A percentile compares a stretch with the other conserved stretches of the same genome.
These are phyloP conservation scores for Branchipolynoe longqiensis DNA, from an alignment of 2,888 invertebrate species.

Conservation along the genomic window DNA sequence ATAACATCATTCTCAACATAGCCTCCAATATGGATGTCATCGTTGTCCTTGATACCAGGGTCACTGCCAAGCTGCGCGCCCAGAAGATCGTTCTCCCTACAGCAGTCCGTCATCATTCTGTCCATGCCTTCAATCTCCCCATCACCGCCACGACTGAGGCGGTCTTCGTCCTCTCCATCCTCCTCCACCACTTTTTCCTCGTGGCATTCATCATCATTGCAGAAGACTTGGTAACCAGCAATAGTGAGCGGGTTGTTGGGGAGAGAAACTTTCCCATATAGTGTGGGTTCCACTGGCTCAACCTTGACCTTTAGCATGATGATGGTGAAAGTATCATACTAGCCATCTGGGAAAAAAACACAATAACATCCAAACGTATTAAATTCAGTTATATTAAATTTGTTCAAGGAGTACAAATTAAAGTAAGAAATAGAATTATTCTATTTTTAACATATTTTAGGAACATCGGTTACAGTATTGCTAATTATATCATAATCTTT, in stretches of 20 bases:
- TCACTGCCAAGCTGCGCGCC: background rate
- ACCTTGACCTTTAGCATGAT: conserved; percentile 49
- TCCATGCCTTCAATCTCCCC: conserved; percentile 20
- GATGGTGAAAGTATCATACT: conserved; percentile 19
- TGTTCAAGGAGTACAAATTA: no score
- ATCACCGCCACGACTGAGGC: background rate
- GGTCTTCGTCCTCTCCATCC: background rate
- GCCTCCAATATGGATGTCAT: background rate
- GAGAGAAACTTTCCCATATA: conserved; percentile 47
- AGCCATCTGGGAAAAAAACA: conserved; percentile 4
- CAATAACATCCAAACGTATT: no score
- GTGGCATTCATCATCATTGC: conserved; percentile 16
- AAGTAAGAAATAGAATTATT: no score
- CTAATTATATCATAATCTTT: no score
- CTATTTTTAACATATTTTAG: no score
- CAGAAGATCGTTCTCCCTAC: conserved; percentile 12
- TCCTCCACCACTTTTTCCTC: conserved; percentile 6
- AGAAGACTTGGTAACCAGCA: conserved; percentile 47
- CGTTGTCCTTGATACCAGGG: background rate
- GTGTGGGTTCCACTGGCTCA: conserved; percentile 37
- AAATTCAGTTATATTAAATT: no score
- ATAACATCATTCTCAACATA: conserved; percentile 41
- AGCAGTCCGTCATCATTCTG: conserved; percentile 41
- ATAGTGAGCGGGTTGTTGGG: conserved; percentile 43
- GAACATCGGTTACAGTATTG: no score